Conservation (phyloP, 1,140 invertebrate genomes). For the Tigriopus japonicus region DNA sequence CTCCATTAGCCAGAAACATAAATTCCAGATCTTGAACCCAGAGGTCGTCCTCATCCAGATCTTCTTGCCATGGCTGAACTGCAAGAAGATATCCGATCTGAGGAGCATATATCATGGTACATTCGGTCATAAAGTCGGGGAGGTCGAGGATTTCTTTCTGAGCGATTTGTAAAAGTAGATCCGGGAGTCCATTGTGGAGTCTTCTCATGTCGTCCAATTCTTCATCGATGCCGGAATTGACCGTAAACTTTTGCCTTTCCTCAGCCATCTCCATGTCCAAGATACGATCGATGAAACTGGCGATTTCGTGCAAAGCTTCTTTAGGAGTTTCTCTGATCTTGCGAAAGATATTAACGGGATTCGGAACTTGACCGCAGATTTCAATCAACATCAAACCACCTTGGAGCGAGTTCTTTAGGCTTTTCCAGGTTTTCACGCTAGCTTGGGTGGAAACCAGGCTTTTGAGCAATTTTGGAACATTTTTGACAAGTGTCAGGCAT, state of each 20-base stretch:
- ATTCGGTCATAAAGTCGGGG: conserved; percentile 41
- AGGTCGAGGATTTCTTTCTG: conserved; percentile 43
- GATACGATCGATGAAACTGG: conserved; percentile 31
- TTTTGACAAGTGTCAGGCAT: neutral
- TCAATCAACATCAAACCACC: neutral
- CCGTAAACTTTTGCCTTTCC: conserved; percentile 38
- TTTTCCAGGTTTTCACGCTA: conserved; percentile 2
- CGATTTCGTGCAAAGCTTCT: conserved; percentile 36
- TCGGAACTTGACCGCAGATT: neutral
- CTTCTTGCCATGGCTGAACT: conserved; percentile 24
- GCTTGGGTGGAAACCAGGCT: neutral
- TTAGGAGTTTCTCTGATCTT: conserved; percentile 27
- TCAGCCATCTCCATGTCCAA: conserved; percentile 47
- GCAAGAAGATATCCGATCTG: conserved; percentile 57
- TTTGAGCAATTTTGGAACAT: neutral
- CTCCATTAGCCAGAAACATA: conserved; percentile 6
- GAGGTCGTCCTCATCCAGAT: neutral
- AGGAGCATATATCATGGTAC: conserved; percentile 54
- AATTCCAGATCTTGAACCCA: neutral
- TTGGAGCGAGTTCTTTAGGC: neutral
- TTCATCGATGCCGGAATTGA: conserved; percentile 43
- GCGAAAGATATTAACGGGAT: neutral
- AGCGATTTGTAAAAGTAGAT: conserved; percentile 30
- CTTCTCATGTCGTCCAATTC: conserved; percentile 39
- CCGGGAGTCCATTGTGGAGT: conserved; percentile 18